Conservation (phyloP, 35 echinoderm and acorn worm species). For the Antedon bifida region DNA sequence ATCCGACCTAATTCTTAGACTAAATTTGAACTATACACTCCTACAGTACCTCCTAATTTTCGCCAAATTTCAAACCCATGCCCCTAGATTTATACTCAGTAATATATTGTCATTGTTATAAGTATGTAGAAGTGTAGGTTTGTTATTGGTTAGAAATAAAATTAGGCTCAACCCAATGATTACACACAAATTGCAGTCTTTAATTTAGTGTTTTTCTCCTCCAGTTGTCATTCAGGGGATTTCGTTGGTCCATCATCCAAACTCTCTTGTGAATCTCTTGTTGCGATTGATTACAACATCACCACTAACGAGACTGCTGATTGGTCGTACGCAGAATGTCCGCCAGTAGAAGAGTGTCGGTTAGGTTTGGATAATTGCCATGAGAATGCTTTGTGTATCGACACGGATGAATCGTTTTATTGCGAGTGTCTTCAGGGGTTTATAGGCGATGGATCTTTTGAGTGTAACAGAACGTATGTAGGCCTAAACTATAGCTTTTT, state of each 20-base stretch:
- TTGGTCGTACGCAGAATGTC: conserved; percentile 68
- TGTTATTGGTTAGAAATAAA: too few relatives aligned
- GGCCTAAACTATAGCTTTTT: too few relatives aligned
- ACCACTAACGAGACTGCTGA: conserved; percentile 12
- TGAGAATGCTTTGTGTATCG: conserved; percentile 52
- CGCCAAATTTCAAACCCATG: too few relatives aligned
- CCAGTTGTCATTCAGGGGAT: conserved; percentile 54
- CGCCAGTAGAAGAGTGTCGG: conserved; percentile 54
- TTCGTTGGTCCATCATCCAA: conserved; percentile 20
- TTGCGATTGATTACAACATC: conserved; percentile 23
- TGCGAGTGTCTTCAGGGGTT: conserved; percentile 73
- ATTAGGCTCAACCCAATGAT: too few relatives aligned
- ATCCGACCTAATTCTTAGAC: too few relatives aligned
- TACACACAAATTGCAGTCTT: too few relatives aligned
- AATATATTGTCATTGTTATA: too few relatives aligned
- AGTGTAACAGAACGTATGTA: conserved; percentile 76
- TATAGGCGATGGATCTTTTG: conserved; percentile 36
- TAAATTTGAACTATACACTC: too few relatives aligned
- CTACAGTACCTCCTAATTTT: too few relatives aligned
- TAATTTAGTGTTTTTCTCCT: not conserved
- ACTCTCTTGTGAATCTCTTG: conserved; percentile 13
- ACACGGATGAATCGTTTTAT: conserved; percentile 35
- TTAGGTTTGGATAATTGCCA: conserved; percentile 49
- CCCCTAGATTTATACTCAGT: too few relatives aligned
- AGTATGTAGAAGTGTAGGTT: too few relatives aligned